phyloP scores from a whole-genome alignment of 2,113 vertebrate species.

The Petrocephalus microphthalmus region DNA sequence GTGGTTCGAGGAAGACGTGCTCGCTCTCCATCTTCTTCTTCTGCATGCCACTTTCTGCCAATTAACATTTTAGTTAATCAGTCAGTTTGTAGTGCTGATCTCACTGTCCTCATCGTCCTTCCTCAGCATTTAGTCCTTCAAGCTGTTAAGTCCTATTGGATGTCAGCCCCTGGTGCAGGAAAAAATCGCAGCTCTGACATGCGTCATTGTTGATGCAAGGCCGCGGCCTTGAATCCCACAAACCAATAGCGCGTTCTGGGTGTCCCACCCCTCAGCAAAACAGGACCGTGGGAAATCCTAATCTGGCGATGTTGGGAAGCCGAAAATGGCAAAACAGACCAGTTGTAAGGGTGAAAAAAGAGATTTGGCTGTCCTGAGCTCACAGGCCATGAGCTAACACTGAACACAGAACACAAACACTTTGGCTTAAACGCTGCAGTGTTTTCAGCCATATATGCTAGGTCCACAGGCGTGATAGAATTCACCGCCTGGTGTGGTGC shows the following conservation, averaged over 20 bases:
- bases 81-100: neutral
- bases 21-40: neutral
- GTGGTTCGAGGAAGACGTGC: neutral
- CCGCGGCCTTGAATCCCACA: neutral
- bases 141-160: neutral
- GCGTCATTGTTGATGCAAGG: neutral
- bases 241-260: neutral
- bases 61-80: neutral
- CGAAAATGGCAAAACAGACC: neutral
- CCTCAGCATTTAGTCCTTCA: neutral
- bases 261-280: neutral
- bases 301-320: neutral
- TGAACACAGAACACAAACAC: neutral
- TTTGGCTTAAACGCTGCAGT: neutral
- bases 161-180: neutral
- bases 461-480: neutral
- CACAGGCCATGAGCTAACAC: too few relatives aligned
- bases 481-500: neutral
- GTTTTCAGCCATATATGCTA: neutral
- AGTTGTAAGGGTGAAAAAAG: neutral
- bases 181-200: neutral
- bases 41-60: neutral
- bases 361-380: neutral
- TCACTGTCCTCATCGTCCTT: neutral
- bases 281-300: neutral